phyloP scores from a whole-genome alignment of 2,888 invertebrate species.

The Tetropium fuscum region DNA sequence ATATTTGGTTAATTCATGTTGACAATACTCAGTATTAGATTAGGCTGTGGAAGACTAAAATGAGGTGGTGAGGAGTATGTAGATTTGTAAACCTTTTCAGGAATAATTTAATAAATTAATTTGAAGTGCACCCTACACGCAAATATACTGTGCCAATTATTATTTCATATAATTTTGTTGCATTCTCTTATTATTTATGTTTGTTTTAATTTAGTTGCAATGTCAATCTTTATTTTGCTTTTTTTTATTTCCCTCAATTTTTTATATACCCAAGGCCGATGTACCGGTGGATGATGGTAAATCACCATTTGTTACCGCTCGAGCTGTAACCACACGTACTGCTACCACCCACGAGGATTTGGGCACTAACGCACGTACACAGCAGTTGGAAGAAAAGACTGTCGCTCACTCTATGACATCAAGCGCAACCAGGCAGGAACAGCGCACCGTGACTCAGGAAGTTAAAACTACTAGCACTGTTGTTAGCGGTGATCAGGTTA shows the following conservation, averaged over 20 bases:
- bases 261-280: constrained; percentile 69
- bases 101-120: background rate
- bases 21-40: no score
- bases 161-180: constrained; percentile 5
- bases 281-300: constrained; percentile 72
- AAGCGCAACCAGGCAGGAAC: constrained; percentile 89
- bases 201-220: constrained; percentile 31
- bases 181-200: constrained; percentile 1
- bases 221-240: constrained; percentile 40
- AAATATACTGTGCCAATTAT: background rate
- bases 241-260: constrained; percentile 47
- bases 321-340: constrained; percentile 90
- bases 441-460: constrained; percentile 91
- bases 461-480: constrained; percentile 90
- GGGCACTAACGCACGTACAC: constrained; percentile 90
- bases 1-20: no score
- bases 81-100: no score
- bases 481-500: constrained; percentile 84
- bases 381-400: constrained; percentile 91
- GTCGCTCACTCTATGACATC: constrained; percentile 92
- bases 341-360: constrained; percentile 91
- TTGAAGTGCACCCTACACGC: background rate
- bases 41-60: no score
- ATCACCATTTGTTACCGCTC: constrained; percentile 88
- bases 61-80: no score